phyloP scores from a whole-genome alignment of 2,797 vertebrate species.

The Ctenochaetus hawaiiensis region DNA sequence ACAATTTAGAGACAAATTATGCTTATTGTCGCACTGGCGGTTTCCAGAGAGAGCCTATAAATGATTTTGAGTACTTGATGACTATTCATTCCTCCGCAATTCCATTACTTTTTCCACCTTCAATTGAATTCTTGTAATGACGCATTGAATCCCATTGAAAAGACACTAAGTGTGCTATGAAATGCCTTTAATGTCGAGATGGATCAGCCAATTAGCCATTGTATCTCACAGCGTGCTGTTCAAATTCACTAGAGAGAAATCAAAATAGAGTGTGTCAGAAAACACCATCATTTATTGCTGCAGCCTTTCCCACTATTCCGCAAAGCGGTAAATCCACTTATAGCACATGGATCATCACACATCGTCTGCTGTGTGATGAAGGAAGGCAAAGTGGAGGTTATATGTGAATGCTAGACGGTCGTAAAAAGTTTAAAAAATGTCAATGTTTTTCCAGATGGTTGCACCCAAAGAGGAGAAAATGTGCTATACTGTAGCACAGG shows the following conservation, averaged over 20 bases:
- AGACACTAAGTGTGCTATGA: slow-evolving; percentile 71
- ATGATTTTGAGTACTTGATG: slow-evolving; percentile 50
- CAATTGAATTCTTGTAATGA: slow-evolving; percentile 72
- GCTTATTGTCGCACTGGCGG: slow-evolving; percentile 54
- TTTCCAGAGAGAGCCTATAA: slow-evolving; percentile 37
- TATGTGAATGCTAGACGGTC: slow-evolving; percentile 24
- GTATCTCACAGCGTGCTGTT: slow-evolving; percentile 66
- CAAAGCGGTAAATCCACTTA: slow-evolving; percentile 63
- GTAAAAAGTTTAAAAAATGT: slow-evolving; percentile 22
- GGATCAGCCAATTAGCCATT: slow-evolving; percentile 77
- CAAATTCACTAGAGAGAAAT: slow-evolving; percentile 71
- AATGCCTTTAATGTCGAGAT: slow-evolving; percentile 74
- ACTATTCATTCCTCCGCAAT: slow-evolving; percentile 59
- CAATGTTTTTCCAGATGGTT: not conserved
- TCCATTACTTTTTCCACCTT: slow-evolving; percentile 60
- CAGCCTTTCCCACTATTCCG: slow-evolving; percentile 56
- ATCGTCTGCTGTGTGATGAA: slow-evolving; percentile 22
- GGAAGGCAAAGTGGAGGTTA: slow-evolving; percentile 37
- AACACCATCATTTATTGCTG: slow-evolving; percentile 67
- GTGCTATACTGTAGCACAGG: no score
- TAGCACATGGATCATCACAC: slow-evolving; percentile 53
- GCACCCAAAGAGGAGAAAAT: no score
- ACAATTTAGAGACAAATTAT: slow-evolving; percentile 54
- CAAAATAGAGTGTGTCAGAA: slow-evolving; percentile 72
- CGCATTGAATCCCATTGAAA: slow-evolving; percentile 72